Conservation (phyloP, 2,797 vertebrate species). For the Sebastes minor region DNA sequence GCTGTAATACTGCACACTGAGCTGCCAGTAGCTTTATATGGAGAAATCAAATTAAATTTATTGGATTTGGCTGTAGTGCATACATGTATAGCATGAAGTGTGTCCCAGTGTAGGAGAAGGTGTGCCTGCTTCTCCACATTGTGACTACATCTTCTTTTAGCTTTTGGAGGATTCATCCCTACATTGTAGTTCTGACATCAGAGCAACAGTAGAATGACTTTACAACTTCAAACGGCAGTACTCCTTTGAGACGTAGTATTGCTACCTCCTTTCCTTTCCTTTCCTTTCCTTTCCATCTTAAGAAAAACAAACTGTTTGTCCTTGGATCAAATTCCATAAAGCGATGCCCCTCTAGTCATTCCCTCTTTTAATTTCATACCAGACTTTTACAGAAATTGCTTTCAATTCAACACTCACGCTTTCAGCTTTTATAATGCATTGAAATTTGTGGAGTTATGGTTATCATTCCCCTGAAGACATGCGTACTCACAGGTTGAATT, state of each 20-base stretch:
- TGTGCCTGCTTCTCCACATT: conserved; percentile 25
- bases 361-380: conserved; percentile 66
- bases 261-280: neutral
- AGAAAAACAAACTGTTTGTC: conserved; percentile 40
- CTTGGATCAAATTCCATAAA: conserved; percentile 47
- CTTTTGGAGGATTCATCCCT: neutral
- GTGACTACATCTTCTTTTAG: conserved; percentile 30
- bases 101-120: conserved; percentile 19
- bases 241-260: neutral
- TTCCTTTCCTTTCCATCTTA: neutral
- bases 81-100: conserved; percentile 22
- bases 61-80: conserved; percentile 30
- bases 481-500: conserved; percentile 35
- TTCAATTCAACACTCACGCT: conserved; percentile 57
- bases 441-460: conserved; percentile 50
- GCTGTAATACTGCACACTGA: conserved; percentile 8
- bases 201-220: neutral
- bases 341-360: conserved; percentile 56
- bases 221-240: neutral
- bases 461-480: conserved; percentile 56
- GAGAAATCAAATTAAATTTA: conserved; percentile 31
- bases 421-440: conserved; percentile 56
- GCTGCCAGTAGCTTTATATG: conserved; percentile 18
- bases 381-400: conserved; percentile 64
- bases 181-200: conserved; percentile 11